Conservation (phyloP, 1,140 invertebrate species). For the Philotrypesis tridentata region DNA sequence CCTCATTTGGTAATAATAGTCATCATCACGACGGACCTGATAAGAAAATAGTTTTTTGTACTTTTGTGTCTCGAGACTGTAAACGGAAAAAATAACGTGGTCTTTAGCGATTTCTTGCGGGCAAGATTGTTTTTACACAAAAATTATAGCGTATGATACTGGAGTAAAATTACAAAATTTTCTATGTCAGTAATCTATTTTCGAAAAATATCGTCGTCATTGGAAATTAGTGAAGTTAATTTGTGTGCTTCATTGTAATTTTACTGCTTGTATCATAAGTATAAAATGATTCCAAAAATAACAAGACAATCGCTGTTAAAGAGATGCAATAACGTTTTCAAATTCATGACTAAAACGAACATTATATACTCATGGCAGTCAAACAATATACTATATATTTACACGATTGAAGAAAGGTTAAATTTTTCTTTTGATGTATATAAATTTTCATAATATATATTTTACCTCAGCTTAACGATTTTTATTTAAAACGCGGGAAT, state of each 20-base stretch:
- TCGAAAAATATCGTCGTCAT: not conserved
- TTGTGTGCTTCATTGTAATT: not conserved
- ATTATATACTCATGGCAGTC: slow-evolving; percentile 17
- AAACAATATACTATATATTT: slow-evolving; percentile 45
- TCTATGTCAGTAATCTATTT: not conserved
- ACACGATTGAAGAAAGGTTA: slow-evolving; percentile 47
- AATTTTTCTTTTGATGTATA: slow-evolving; percentile 32
- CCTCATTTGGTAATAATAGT: slow-evolving; percentile 62
- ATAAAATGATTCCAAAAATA: not conserved
- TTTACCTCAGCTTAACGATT: slow-evolving; percentile 6
- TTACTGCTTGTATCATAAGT: not conserved
- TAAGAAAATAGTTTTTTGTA: slow-evolving; percentile 62
- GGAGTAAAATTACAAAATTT: slow-evolving; percentile 29
- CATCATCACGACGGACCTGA: slow-evolving; percentile 62
- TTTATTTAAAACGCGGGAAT: not conserved
- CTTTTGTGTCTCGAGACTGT: slow-evolving; percentile 52
- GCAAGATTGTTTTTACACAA: not conserved
- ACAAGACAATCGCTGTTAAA: too few species aligned
- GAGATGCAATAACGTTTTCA: too few species aligned
- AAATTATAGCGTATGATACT: not conserved
- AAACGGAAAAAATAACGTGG: slow-evolving; percentile 51
- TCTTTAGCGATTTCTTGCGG: not conserved
- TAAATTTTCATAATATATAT: slow-evolving; percentile 52
- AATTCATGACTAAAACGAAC: not conserved
- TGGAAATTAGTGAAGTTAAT: not conserved